Percentiles rank a stretch among this genome's conserved stretches.
Conservation (phyloP, 2,797 vertebrate genomes). For the Anguilla pacifica region DNA sequence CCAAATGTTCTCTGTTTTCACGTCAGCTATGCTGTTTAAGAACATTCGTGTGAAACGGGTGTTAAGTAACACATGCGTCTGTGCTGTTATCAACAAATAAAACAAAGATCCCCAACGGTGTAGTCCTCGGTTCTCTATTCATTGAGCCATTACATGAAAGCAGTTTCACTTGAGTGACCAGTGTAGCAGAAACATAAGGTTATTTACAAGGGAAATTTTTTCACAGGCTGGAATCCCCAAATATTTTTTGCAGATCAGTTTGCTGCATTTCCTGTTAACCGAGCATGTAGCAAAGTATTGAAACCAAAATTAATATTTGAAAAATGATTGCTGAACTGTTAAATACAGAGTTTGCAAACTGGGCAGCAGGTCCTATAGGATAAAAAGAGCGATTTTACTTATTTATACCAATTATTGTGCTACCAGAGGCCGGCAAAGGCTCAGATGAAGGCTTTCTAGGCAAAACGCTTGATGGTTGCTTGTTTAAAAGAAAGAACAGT, state of each 20-base stretch:
- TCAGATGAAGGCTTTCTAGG: background rate
- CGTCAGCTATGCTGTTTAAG: background rate
- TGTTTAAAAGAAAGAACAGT: background rate
- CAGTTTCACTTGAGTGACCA: background rate
- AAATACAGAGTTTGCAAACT: too few relatives aligned
- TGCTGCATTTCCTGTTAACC: too few relatives aligned
- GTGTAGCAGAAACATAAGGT: background rate
- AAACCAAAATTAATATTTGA: too few relatives aligned
- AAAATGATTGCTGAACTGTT: too few relatives aligned
- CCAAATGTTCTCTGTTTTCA: background rate
- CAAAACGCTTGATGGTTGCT: too few relatives aligned
- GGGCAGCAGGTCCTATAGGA: too few relatives aligned
- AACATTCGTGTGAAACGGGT: background rate
- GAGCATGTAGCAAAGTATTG: too few relatives aligned
- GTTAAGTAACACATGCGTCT: background rate
- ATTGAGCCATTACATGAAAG: background rate
- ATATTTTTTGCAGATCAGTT: too few relatives aligned
- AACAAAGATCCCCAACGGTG: background rate
- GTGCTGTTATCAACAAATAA: background rate
- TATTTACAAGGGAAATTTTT: constrained; percentile 18
- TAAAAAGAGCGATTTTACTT: too few relatives aligned
- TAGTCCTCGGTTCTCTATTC: background rate
- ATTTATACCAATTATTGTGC: too few relatives aligned
- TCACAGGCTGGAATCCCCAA: background rate
- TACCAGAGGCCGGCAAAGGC: background rate